Evolutionary conservation across 2,113 vertebrate genomes (phyloP).

Genomic region (Lepisosteus oculatus): DNA sequence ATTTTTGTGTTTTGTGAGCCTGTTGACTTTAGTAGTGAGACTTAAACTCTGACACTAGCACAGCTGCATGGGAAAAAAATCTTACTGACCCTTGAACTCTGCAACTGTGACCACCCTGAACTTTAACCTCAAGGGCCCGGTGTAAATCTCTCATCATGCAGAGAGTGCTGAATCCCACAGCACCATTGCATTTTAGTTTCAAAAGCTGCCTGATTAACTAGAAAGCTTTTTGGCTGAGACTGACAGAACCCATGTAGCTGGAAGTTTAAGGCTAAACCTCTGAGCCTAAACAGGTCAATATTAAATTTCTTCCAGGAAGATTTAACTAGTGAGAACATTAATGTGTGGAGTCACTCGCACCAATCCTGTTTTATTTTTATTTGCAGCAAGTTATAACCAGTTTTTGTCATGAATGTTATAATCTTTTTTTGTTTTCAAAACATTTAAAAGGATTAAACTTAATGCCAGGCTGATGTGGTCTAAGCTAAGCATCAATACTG

Average conservation of each 20-base stretch:
- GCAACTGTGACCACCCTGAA: slow-evolving; percentile 34
- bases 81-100: slow-evolving; percentile 45
- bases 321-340: background rate
- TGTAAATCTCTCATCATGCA: slow-evolving; percentile 59
- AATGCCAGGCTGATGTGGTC: background rate
- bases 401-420: background rate
- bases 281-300: slow-evolving; percentile 6
- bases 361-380: background rate
- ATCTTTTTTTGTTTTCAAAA: slow-evolving; percentile 11
- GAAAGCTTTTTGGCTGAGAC: slow-evolving; percentile 18
- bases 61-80: slow-evolving; percentile 41
- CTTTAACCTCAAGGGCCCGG: slow-evolving; percentile 40
- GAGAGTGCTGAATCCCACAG: slow-evolving; percentile 39
- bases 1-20: slow-evolving; percentile 47
- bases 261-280: background rate
- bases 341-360: background rate
- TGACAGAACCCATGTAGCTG: slow-evolving; percentile 4
- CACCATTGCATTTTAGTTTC: slow-evolving; percentile 27
- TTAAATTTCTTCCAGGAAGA: slow-evolving; percentile 1
- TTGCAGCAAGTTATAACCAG: slow-evolving; percentile 23
- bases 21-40: slow-evolving; percentile 39
- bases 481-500: slow-evolving; percentile 22
- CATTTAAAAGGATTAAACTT: slow-evolving; percentile 20
- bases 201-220: slow-evolving; percentile 26
- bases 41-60: slow-evolving; percentile 17